phyloP scores from a whole-genome alignment of 1,140 invertebrate genomes.

The Lysiphlebus fabarum region DNA sequence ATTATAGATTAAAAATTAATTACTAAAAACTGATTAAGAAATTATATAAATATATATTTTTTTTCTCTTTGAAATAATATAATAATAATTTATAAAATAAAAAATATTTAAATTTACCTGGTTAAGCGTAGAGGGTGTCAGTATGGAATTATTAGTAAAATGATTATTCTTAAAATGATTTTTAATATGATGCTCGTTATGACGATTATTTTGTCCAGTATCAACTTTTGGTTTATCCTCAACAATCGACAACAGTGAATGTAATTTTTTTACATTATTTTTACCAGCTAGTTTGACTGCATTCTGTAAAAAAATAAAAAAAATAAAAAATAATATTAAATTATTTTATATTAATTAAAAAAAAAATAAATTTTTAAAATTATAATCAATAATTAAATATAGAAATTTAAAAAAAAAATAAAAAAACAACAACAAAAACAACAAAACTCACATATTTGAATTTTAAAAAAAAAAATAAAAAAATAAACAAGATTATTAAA shows the following conservation, averaged over 20 bases:
- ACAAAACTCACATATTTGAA: constrained; percentile 8
- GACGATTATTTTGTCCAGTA: constrained; percentile 57
- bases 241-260: constrained; percentile 55
- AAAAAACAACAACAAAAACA: not conserved
- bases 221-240: constrained; percentile 62
- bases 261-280: constrained; percentile 58
- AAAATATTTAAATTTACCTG: constrained; percentile 39
- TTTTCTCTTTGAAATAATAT: too few relatives aligned
- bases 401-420: too few relatives aligned
- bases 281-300: constrained; percentile 61
- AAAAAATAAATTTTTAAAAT: too few relatives aligned
- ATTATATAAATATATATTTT: too few relatives aligned
- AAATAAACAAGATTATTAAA: constrained; percentile 1
- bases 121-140: constrained; percentile 51
- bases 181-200: constrained; percentile 55
- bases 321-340: constrained; percentile 28
- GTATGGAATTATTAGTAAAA: constrained; percentile 54
- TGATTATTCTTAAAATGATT: constrained; percentile 54
- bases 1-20: too few relatives aligned
- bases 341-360: not conserved
- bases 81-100: not conserved
- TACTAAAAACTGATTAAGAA: too few relatives aligned
- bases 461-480: constrained; percentile 4
- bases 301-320: constrained; percentile 52
- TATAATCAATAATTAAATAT: not conserved